Percentiles rank a stretch among this genome's conserved stretches.
These are phyloP conservation scores for Scaeva pyrastri DNA, from an alignment of 2,888 invertebrate genomes.

Conservation along the genomic window DNA sequence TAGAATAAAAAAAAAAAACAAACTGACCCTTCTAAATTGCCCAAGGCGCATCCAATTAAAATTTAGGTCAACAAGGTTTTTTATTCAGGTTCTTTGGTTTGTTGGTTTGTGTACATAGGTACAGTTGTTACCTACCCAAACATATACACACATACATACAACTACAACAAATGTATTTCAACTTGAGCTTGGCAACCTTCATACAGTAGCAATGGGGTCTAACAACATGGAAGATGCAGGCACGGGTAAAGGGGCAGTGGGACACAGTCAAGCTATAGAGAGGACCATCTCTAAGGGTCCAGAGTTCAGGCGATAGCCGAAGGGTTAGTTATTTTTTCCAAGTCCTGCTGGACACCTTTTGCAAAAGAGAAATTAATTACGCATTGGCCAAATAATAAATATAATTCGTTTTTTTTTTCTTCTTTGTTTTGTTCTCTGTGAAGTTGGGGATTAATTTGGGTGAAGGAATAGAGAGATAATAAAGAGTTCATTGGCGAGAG, in stretches of 20 bases:
- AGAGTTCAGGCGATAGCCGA: conserved; percentile 3
- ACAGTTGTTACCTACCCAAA: conserved; percentile 41
- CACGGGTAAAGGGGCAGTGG: not conserved
- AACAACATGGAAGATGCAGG: not conserved
- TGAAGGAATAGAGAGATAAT: conserved; percentile 11
- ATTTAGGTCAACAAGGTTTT: conserved; percentile 71
- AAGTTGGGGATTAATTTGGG: conserved; percentile 4
- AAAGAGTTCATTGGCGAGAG: conserved; percentile 9
- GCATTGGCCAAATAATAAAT: conserved; percentile 40
- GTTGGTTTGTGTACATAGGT: conserved; percentile 43
- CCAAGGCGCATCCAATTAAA: conserved; percentile 71
- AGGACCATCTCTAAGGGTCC: conserved; percentile 6
- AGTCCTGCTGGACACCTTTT: conserved; percentile 45
- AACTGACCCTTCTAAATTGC: conserved; percentile 73
- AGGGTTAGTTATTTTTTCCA: conserved; percentile 16
- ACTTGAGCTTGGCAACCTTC: conserved; percentile 45
- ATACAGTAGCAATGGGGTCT: conserved; percentile 36
- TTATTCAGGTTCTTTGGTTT: conserved; percentile 45
- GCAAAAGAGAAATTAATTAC: conserved; percentile 56
- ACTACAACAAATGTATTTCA: conserved; percentile 36
- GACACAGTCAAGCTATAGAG: not conserved
- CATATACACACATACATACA: not conserved
- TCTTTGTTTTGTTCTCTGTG: no score
- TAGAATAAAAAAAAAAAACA: conserved; percentile 41
- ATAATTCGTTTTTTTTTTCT: conserved; percentile 33